phyloP scores from a whole-genome alignment of 2,888 invertebrate species.

The Rhopalosiphum nymphaeae region DNA sequence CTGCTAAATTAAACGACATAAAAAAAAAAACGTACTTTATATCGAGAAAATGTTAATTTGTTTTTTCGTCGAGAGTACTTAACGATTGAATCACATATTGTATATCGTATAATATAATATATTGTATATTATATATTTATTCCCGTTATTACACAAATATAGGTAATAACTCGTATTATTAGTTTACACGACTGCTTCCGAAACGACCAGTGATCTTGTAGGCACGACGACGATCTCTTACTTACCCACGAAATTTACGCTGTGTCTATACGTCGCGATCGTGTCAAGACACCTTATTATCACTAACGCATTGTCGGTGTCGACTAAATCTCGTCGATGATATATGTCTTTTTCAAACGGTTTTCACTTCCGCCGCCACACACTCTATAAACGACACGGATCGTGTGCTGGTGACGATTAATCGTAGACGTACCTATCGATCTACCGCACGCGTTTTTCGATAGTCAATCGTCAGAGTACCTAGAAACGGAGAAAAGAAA shows the following conservation, averaged over 20 bases:
- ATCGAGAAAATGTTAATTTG: neutral
- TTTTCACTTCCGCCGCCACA: no score
- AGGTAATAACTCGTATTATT: neutral
- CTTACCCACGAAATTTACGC: neutral
- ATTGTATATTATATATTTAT: neutral
- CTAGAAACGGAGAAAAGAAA: neutral
- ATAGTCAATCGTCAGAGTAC: neutral
- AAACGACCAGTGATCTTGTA: neutral
- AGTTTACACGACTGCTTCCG: neutral
- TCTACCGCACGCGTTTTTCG: neutral
- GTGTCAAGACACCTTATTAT: no score
- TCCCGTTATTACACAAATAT: no score
- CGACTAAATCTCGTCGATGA: no score
- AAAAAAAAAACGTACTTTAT: neutral
- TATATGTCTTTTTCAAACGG: no score
- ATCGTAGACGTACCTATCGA: no score
- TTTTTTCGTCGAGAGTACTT: neutral
- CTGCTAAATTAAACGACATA: neutral
- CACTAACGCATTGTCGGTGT: no score
- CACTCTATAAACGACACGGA: no score
- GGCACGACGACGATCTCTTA: neutral
- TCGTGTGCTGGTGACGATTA: no score
- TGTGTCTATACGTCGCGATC: neutral
- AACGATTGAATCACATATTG: neutral
- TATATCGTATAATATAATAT: neutral